A percentile compares a stretch with the other conserved stretches of the same genome.
phyloP scores from a whole-genome alignment of 2,888 invertebrate genomes.

The Chaitophorus viminalis region DNA sequence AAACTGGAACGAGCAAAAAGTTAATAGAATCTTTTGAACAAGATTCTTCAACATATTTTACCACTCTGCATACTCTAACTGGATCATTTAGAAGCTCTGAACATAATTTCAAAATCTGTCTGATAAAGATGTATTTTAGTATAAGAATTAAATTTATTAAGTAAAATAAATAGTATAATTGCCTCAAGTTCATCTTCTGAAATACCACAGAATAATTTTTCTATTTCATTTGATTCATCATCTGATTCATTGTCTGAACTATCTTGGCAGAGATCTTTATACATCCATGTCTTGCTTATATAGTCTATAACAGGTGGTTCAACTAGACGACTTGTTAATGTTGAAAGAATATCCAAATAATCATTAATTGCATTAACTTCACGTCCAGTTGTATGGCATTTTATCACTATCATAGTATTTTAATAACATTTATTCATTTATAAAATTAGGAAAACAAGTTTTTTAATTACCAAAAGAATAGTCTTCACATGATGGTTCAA shows the following conservation, averaged over 20 bases:
- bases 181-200: slow-evolving; percentile 56
- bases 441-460: background rate
- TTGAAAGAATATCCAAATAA: slow-evolving; percentile 56
- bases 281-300: slow-evolving; percentile 44
- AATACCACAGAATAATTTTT: slow-evolving; percentile 42
- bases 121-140: slow-evolving; percentile 19
- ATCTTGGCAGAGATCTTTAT: slow-evolving; percentile 18
- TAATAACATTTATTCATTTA: background rate
- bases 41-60: slow-evolving; percentile 32
- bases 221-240: slow-evolving; percentile 19
- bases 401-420: slow-evolving; percentile 21
- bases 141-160: slow-evolving; percentile 3
- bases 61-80: slow-evolving; percentile 52
- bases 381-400: slow-evolving; percentile 48
- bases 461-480: slow-evolving; percentile 51
- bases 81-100: slow-evolving; percentile 50
- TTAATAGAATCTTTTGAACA: slow-evolving; percentile 44
- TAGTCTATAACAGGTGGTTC: slow-evolving; percentile 53
- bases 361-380: slow-evolving; percentile 50
- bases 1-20: slow-evolving; percentile 71
- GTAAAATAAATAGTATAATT: slow-evolving; percentile 10
- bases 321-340: slow-evolving; percentile 40
- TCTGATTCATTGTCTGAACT: slow-evolving; percentile 57
- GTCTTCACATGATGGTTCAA: slow-evolving; percentile 48
- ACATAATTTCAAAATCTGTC: slow-evolving; percentile 54